Conservation (phyloP, 2,797 vertebrate species). For the Takifugu ocellatus region DNA sequence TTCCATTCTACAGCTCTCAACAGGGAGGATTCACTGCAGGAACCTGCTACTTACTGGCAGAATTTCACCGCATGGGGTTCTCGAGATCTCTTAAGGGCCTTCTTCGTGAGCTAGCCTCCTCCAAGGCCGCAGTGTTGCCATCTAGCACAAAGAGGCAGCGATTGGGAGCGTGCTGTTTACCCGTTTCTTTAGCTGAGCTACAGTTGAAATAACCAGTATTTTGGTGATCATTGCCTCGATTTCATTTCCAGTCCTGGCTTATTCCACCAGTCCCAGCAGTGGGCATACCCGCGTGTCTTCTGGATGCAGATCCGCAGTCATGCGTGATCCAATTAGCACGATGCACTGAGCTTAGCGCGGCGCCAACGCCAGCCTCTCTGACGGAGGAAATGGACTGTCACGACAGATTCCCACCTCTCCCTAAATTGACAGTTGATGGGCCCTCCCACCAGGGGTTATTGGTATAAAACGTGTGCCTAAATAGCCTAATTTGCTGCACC, state of each 20-base stretch:
- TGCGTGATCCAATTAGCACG: constrained; percentile 64
- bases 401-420: constrained; percentile 61
- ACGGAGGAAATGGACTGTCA: constrained; percentile 62
- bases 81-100: not conserved
- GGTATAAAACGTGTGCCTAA: constrained; percentile 47
- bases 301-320: constrained; percentile 46
- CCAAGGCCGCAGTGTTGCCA: constrained; percentile 32
- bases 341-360: constrained; percentile 24
- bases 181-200: too few species aligned
- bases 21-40: constrained; percentile 9
- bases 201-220: constrained; percentile 20
- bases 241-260: constrained; percentile 5
- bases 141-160: constrained; percentile 47
- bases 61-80: not conserved
- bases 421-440: constrained; percentile 39
- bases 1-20: constrained; percentile 51
- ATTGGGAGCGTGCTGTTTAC: constrained; percentile 38
- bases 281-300: constrained; percentile 36
- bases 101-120: constrained; percentile 19
- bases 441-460: constrained; percentile 50
- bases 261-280: constrained; percentile 20
- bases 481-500: constrained; percentile 17
- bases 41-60: constrained; percentile 13
- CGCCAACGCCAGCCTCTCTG: constrained; percentile 49
- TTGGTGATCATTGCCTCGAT: constrained; percentile 25